Base-by-base conservation (phyloP, 2,888 invertebrate genomes). In the Lagria hirta region DNA sequence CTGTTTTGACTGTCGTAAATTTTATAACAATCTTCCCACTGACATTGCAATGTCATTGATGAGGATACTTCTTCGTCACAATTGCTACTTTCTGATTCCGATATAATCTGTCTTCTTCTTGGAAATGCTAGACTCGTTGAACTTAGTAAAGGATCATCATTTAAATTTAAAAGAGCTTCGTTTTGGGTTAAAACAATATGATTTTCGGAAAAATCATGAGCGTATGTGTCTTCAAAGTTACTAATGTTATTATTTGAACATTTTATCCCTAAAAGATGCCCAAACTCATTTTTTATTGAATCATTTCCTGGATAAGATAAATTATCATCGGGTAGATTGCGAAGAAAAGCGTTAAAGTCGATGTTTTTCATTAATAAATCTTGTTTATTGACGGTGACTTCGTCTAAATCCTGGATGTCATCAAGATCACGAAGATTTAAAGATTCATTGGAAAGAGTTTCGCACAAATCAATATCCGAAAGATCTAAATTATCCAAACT, bases 21-120 rank as follows among this genome's bases (percentile, higher is more conserved):
- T 60, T 83, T 80, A 56, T 84, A 84, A 67, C 96, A 96, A 44
- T 85, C 84, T 46, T 86, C 83, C 96, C 96, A 96, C 56, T 84
- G 81, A 67, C 96, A 96, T 44, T 20, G 47, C 16, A 18, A 10
- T 3, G 11, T 12, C 10, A 62, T 59, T n/a, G 43, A 37, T 1
- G 37, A 27, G 8, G 59, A 58, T 1, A 50, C 44, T 17, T 60
- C 56, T 30, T 63, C 64, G 32, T 48, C 55, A 14, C 58, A 54
- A 4, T 50, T 54, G 26, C 49, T 51, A 15, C 36, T 41, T 7
- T 41, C 46, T 22, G 43, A 22, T 21, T 20, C 16, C 7, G 15
- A 24, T 8, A n/a, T 7, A 10, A 21, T 16, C 12, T 36, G 12
- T 46, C 17, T 8, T 44, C 38, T 43, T 37, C 57, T 16, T 28